Evolutionary conservation across 2,113 vertebrate genomes (phyloP).

Genomic region (Tricholaema leucomelas): DNA sequence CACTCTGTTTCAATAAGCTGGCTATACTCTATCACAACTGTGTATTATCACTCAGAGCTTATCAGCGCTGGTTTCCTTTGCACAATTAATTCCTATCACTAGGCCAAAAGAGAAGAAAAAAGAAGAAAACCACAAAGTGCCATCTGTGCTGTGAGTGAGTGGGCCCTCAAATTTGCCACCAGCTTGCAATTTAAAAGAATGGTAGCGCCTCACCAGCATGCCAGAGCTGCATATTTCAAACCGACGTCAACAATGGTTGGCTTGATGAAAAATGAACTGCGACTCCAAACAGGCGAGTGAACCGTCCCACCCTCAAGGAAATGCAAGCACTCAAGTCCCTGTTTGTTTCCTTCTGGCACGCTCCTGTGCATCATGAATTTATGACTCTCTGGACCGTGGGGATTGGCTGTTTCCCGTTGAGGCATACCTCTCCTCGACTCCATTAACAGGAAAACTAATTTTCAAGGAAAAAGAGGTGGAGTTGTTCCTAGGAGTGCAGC

Average conservation of each 20-base stretch:
- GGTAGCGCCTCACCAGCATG: not conserved
- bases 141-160: slow-evolving; percentile 53
- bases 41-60: slow-evolving; percentile 26
- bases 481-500: slow-evolving; percentile 30
- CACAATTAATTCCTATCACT: slow-evolving; percentile 39
- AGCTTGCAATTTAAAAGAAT: slow-evolving; percentile 45
- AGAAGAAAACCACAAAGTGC: not conserved
- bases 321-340: slow-evolving; percentile 6
- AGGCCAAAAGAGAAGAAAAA: not conserved
- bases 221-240: slow-evolving; percentile 52
- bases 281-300: slow-evolving; percentile 25
- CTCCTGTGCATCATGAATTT: not conserved
- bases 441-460: slow-evolving; percentile 26
- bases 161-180: slow-evolving; percentile 33
- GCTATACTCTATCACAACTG: slow-evolving; percentile 1
- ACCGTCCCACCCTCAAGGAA: slow-evolving; percentile 57
- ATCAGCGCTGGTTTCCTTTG: slow-evolving; percentile 12
- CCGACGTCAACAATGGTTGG: slow-evolving; percentile 39
- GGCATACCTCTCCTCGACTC: not conserved
- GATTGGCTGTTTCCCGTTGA: not conserved
- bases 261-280: slow-evolving; percentile 27
- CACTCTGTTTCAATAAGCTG: not conserved
- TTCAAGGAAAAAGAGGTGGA: slow-evolving; percentile 36
- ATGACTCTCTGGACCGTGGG: not conserved
- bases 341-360: not conserved